Evolutionary conservation across 2,797 vertebrate species (phyloP).

Genomic region (Carapus acus): DNA sequence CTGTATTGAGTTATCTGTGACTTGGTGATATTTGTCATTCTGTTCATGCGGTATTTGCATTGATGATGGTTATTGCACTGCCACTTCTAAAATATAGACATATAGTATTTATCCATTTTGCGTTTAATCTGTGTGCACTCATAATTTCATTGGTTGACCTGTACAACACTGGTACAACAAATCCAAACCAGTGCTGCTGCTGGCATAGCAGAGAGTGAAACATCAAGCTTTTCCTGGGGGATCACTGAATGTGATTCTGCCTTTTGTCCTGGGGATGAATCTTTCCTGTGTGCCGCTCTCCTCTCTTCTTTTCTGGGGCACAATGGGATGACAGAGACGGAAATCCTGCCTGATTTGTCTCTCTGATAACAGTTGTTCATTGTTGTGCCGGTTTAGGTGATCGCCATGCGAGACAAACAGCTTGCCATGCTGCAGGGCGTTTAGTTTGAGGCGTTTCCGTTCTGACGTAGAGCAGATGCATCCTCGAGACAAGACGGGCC

Average conservation of each 20-base stretch:
- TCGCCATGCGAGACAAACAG: slow-evolving; percentile 24
- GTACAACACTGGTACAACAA: too few species aligned
- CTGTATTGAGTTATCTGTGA: too few species aligned
- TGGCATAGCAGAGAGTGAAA: slow-evolving; percentile 17
- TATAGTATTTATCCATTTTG: too few species aligned
- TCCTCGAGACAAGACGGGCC: not conserved
- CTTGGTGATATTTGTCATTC: too few species aligned
- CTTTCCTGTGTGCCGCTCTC: slow-evolving; percentile 26
- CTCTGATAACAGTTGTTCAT: slow-evolving; percentile 20
- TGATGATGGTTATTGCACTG: too few species aligned
- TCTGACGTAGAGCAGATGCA: slow-evolving; percentile 3
- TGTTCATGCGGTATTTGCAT: too few species aligned
- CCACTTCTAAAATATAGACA: too few species aligned
- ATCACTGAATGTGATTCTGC: slow-evolving; percentile 20
- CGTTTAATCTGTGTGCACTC: too few species aligned
- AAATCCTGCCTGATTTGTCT: too few species aligned
- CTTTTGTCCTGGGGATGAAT: slow-evolving; percentile 48
- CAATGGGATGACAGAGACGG: slow-evolving; percentile 44
- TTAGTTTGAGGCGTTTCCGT: not conserved
- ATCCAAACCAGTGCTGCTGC: slow-evolving; percentile 3
- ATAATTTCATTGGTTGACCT: too few species aligned
- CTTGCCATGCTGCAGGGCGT: not conserved
- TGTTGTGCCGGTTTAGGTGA: slow-evolving; percentile 32
- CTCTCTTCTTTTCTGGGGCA: slow-evolving; percentile 42
- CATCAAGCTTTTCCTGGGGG: slow-evolving; percentile 17